Evolutionary conservation across 2,888 invertebrate genomes (phyloP), one percentile per base, ranked within the genome.

Genomic region (Prionchulus punctatus): DNA sequence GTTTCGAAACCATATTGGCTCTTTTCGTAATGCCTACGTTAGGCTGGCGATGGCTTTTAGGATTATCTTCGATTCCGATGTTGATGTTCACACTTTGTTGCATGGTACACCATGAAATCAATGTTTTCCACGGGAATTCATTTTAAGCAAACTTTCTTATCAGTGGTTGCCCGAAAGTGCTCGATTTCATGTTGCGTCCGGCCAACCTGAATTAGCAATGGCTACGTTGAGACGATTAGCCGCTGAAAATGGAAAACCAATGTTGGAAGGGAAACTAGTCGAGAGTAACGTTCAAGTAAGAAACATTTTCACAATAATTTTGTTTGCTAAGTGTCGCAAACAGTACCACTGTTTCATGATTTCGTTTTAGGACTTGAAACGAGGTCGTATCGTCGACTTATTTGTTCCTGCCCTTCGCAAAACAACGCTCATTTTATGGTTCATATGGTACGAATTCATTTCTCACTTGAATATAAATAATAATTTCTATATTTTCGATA

Each of bases 131-230:
- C n/a, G 36, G 12, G n/a, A n/a, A n/a, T n/a, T n/a, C n/a, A n/a
- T n/a, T n/a, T n/a, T n/a, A n/a, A n/a, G 27, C 26, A 28, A 54
- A 67, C 81, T 54, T 50, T 30, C 58, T 56, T 60, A 49, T 53
- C 72, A 88, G 88, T 92, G 90, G 89, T 74, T 92, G 55, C 91
- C 92, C 27, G 91, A 92, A 73, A 90, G 90, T 59, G 88, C 89
- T 0, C 78, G 89, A 59, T 92, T 79, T 72, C 84, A 88, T 66
- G 85, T 90, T 31, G 83, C 87, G 0, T 81, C 83, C 64, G 91
- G 91, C 1, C 82, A 85, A 68, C 81, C 84, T 2, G 88, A 90
- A 58, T 83, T 83, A 72, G 91, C 91, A 0, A 72, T 88, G 57
- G 80, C 80, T 57, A 90, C 87, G 1, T 74, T 92, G 55, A 83